Evolutionary conservation across 2,113 vertebrate genomes (phyloP).

Genomic region (Gymnarchus niloticus): DNA sequence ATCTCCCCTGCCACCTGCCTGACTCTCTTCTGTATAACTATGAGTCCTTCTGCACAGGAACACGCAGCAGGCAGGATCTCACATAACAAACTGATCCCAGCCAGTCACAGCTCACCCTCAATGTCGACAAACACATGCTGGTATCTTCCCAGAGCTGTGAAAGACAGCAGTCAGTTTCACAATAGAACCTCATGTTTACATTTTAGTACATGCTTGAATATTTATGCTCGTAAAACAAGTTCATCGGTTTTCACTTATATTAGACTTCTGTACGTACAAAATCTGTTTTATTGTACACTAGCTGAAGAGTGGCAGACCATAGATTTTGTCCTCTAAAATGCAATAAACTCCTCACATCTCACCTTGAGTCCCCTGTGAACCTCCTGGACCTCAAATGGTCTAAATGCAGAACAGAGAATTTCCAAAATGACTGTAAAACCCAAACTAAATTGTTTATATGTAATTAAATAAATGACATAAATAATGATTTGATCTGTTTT

Average conservation of each 20-base stretch:
- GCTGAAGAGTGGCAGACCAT: conserved; percentile 25
- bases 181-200: not conserved
- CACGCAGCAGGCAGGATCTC: not conserved
- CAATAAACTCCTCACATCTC: not conserved
- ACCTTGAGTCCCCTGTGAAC: not conserved
- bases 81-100: not conserved
- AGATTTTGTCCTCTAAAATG: conserved; percentile 19
- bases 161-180: not conserved
- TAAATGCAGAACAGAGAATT: not conserved
- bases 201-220: not conserved
- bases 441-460: too few species aligned
- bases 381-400: not conserved
- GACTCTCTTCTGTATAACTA: not conserved
- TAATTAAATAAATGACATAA: not conserved
- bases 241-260: not conserved
- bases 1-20: not conserved
- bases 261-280: not conserved
- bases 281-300: conserved; percentile 15
- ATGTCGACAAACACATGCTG: conserved; percentile 5
- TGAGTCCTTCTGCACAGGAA: not conserved
- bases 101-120: not conserved
- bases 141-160: not conserved
- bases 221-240: not conserved
- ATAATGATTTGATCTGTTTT: not conserved
- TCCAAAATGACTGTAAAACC: too few species aligned